phyloP scores from a whole-genome alignment of 2,797 vertebrate genomes.

The Microtus californicus region DNA sequence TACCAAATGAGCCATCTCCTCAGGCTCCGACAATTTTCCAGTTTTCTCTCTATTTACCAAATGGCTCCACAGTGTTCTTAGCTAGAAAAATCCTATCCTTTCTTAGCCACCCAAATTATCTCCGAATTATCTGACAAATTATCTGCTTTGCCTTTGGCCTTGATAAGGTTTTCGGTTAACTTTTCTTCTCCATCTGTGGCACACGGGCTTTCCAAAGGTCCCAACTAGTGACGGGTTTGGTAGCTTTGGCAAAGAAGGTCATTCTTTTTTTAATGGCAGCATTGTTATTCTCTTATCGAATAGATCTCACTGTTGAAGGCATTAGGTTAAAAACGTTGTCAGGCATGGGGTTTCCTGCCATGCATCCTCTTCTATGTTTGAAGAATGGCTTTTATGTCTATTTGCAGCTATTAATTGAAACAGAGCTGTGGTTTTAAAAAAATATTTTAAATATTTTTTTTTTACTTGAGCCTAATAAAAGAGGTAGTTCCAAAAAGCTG shows the following conservation, averaged over 20 bases:
- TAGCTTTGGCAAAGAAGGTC: background rate
- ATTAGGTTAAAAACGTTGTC: background rate
- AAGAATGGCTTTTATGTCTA: conserved; percentile 27
- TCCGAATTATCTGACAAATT: background rate
- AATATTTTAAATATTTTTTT: background rate
- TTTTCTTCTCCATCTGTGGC: background rate
- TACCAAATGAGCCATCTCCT: background rate
- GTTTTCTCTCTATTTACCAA: background rate
- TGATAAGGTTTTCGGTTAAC: background rate
- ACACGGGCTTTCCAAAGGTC: background rate
- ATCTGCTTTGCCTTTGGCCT: background rate
- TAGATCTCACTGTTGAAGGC: background rate
- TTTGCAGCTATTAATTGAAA: conserved; percentile 55
- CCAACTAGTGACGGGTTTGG: background rate
- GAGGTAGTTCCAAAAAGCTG: background rate
- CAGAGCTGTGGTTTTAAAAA: conserved; percentile 37
- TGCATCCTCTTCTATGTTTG: background rate
- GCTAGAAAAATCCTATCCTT: background rate
- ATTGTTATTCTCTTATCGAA: background rate
- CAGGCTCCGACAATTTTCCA: background rate
- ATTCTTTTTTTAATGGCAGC: background rate
- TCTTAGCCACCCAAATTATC: background rate
- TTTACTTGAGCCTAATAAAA: conserved; percentile 14
- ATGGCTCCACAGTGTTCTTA: background rate
- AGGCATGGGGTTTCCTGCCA: background rate